A percentile compares a stretch with the other conserved stretches of the same genome.
Conservation (phyloP, 2,797 vertebrate species). For the Prionace glauca region DNA sequence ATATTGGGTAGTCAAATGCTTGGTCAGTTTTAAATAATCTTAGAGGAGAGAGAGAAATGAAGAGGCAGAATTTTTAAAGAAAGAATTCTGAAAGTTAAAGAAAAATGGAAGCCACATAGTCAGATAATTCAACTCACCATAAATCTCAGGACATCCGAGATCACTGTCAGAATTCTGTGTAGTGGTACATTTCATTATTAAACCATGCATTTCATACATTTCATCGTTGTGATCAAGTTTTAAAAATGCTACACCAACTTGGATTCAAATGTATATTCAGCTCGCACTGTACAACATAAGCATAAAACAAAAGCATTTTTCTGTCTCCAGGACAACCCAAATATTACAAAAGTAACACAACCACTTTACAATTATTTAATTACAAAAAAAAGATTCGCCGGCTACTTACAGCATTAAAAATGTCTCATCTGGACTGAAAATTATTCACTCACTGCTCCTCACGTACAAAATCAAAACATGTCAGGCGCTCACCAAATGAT, state of each 20-base stretch:
- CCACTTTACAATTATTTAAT: slow-evolving; percentile 14
- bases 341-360: slow-evolving; percentile 27
- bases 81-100: neutral
- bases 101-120: neutral
- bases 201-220: neutral
- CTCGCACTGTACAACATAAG: neutral
- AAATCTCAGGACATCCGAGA: too few species aligned
- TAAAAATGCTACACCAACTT: neutral
- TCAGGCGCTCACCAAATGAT: neutral
- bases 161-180: neutral
- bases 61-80: neutral
- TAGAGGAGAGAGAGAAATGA: neutral
- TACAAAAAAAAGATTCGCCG: neutral
- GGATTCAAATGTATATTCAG: slow-evolving; percentile 3
- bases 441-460: neutral
- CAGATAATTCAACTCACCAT: neutral
- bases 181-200: neutral
- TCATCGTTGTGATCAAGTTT: neutral
- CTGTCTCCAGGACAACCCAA: slow-evolving; percentile 19
- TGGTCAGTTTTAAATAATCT: neutral
- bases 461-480: neutral
- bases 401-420: slow-evolving; percentile 18
- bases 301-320: neutral
- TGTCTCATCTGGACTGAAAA: neutral
- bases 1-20: neutral